Evolutionary conservation across 2,113 vertebrate genomes (phyloP), one percentile per base, ranked within the genome.

Genomic region (Malurus alboscapulatus): DNA sequence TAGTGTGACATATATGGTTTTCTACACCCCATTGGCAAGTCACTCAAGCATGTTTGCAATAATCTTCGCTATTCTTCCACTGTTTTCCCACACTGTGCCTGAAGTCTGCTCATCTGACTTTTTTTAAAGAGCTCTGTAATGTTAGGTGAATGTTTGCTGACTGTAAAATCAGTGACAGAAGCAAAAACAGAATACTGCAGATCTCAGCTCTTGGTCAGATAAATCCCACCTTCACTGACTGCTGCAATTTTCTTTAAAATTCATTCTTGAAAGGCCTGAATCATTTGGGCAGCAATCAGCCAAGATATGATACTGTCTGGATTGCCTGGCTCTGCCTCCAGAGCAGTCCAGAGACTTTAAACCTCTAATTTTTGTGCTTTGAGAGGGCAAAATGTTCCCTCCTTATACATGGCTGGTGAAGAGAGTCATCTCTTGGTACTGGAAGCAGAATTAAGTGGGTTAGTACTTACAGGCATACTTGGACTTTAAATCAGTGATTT

Each of bases 11-110:
- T 42, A 7, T 4, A 24, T 34, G 45, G 7, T 67, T 73, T 73
- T 67, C 40, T 25, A 15, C 12, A 65, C 13, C 18, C 47, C 75
- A 29, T 59, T 34, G 67, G 26, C n/a, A 74, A 79, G 26, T 48
- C n/a, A 36, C 30, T 42, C 61, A 12, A 67, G 9, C 0, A 0
- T 36, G 22, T 85, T 80, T 61, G 26, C 61, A 29, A 15, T 50
- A 47, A 67, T 54, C 26, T 10, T 67, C 0, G 0, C 10, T 15
- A 20, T 74, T 91, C 21, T 73, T 79, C 18, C 16, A 16, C 7
- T 26, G 10, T 26, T 42, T 73, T 55, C 26, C 13, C 18, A 48
- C 12, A 48, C 6, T 0, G 0, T 66, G 20, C 34, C 48, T 77
- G 51, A 47, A 29, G 17, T 58, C 55, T 77, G 29, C 19, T 91